Evolutionary conservation across 2,113 vertebrate species (phyloP).

Genomic region (Clarias macrocephalus): DNA sequence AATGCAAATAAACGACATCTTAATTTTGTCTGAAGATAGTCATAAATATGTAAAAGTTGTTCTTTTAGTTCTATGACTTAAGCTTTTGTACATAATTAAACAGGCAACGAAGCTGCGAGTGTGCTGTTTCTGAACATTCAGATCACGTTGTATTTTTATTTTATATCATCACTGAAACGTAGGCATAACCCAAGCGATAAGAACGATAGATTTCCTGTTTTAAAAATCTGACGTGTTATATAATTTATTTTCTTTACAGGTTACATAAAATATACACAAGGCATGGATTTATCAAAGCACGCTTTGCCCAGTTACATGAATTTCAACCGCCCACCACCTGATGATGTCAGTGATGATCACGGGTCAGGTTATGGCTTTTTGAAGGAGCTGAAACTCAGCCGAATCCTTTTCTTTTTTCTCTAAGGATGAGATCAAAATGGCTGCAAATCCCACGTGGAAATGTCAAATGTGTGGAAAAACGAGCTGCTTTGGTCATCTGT

Average conservation of each 20-base stretch:
- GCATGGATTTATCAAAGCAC: slow-evolving; percentile 84
- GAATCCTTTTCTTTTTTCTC: not conserved
- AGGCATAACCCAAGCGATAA: slow-evolving; percentile 14
- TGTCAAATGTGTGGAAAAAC: not conserved
- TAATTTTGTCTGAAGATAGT: not conserved
- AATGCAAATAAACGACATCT: slow-evolving; percentile 33
- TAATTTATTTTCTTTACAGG: slow-evolving; percentile 76
- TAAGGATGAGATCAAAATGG: not conserved
- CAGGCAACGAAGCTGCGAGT: slow-evolving; percentile 2
- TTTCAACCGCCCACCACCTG: not conserved
- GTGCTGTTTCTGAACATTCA: not conserved
- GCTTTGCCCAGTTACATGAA: slow-evolving; percentile 59
- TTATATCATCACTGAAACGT: slow-evolving; percentile 25
- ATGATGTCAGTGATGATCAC: slow-evolving; percentile 62
- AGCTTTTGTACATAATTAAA: slow-evolving; percentile 16
- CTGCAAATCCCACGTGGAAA: not conserved
- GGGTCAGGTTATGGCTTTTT: slow-evolving; percentile 95
- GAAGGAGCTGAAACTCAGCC: slow-evolving; percentile 45
- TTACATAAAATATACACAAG: slow-evolving; percentile 94
- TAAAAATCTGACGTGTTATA: slow-evolving; percentile 70
- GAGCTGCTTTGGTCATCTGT: slow-evolving; percentile 21
- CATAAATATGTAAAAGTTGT: slow-evolving; percentile 24
- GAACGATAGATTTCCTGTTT: slow-evolving; percentile 48
- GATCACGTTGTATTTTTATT: not conserved
- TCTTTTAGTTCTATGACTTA: not conserved